These are phyloP conservation scores for Ceratothoa steindachneri DNA, from an alignment of 2,888 invertebrate genomes.

Conservation along the genomic window DNA sequence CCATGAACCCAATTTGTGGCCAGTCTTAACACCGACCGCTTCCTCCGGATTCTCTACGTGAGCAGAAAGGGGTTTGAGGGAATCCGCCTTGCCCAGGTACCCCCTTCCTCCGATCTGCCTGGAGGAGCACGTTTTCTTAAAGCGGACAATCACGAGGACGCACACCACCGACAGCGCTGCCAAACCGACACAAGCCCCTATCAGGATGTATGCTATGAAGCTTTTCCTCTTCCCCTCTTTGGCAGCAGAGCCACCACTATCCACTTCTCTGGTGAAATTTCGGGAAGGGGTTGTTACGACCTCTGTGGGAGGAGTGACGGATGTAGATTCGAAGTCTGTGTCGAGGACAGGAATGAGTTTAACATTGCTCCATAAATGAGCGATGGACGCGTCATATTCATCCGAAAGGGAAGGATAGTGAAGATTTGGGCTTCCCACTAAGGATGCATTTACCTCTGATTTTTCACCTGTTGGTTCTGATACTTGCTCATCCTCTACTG, in stretches of 20 bases:
- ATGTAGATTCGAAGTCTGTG: background rate
- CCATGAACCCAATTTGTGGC: conserved; percentile 44
- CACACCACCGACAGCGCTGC: conserved; percentile 37
- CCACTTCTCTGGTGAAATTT: conserved; percentile 18
- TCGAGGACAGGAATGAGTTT: conserved; percentile 23
- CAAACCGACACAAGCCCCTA: conserved; percentile 40
- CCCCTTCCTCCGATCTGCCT: conserved; percentile 30
- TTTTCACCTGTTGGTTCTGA: background rate
- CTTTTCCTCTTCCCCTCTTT: conserved; percentile 13
- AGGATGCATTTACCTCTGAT: background rate
- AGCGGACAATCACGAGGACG: conserved; percentile 37
- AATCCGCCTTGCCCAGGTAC: conserved; percentile 24
- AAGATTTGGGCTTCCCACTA: background rate
- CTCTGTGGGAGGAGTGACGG: background rate
- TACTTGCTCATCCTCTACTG: background rate
- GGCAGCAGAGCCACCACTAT: background rate
- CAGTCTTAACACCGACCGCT: conserved; percentile 24
- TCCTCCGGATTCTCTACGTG: conserved; percentile 20
- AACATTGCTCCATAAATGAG: conserved; percentile 30
- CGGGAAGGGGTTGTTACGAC: background rate
- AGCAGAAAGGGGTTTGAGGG: conserved; percentile 22
- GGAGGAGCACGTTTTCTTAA: conserved; percentile 45
- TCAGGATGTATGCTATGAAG: conserved; percentile 42
- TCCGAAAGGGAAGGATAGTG: background rate
- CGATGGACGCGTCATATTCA: conserved; percentile 21